Percentiles rank a stretch among this genome's conserved stretches.
Conservation (phyloP, 1,140 invertebrate species). For the Phenacoccus solenopsis region DNA sequence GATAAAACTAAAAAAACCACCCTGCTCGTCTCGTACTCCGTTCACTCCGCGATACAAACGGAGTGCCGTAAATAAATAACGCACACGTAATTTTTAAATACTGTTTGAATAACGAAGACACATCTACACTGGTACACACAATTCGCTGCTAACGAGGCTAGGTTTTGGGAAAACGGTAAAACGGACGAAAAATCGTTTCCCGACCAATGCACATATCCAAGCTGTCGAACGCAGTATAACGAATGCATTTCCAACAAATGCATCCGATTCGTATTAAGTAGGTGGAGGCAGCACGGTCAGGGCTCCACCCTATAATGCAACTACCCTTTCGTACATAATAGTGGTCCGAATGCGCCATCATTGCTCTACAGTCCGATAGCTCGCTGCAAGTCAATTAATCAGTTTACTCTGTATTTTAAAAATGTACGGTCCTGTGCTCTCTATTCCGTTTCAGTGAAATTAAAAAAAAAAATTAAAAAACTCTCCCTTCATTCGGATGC, state of each 20-base stretch:
- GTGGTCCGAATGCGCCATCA: constrained; percentile 9
- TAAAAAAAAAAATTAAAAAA: constrained; percentile 4
- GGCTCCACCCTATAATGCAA: constrained; percentile 11
- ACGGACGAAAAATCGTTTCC: too few relatives aligned
- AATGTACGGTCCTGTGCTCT: not conserved
- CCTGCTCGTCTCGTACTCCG: too few relatives aligned
- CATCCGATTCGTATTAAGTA: constrained; percentile 6
- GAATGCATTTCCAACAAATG: not conserved
- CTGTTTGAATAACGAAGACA: too few relatives aligned
- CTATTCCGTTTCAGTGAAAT: not conserved
- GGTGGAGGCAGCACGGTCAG: not conserved
- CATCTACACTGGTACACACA: too few relatives aligned
- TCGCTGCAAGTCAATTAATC: constrained; percentile 8
- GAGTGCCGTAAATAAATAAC: too few relatives aligned
- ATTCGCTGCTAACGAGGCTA: too few relatives aligned
- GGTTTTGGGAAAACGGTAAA: too few relatives aligned
- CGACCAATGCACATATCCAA: constrained; percentile 5
- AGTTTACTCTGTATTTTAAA: constrained; percentile 18
- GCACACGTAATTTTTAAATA: too few relatives aligned
- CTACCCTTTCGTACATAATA: not conserved
- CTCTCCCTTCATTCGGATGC: constrained; percentile 10
- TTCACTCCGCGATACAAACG: too few relatives aligned
- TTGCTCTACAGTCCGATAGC: not conserved
- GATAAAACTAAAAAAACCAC: too few relatives aligned
- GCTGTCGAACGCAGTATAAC: not conserved